Base-by-base conservation (phyloP, 2,888 invertebrate species). In the Acrocera orbiculus region DNA sequence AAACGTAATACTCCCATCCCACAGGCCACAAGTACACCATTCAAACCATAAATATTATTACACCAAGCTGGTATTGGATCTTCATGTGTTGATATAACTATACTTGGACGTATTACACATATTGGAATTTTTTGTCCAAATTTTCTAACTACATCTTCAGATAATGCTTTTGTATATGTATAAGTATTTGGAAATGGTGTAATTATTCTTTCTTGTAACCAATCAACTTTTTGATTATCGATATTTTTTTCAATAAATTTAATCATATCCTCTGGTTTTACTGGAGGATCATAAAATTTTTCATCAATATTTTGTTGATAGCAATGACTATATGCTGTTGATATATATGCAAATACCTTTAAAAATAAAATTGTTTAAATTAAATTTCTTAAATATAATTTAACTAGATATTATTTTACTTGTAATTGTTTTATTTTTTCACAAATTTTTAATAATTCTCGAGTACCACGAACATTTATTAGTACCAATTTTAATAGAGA, bases 141-240 rank as follows among this genome's bases (percentile, higher is more conserved):
- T 22, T 40, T 37, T 14, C 46, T 34, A 2, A 50, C 43, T 7
- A 50, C 7, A 19, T 46, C 46, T 34, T 50, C 50, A 4, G 47
- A 43, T 7, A 50, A 37, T 4, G 47, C 38, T 27, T 50, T 50
- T 3, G 48, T 42, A 26, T 40, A 50, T 5, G 43, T 43, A 34
- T 50, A 49, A 0, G 48, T 47, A 24, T 49, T 50, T 2, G 46
- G 46, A 47, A 47, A 49, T 11, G 48, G 48, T 8, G 19, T 25
- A 9, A 47, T 46, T 9, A 50, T 42, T n/a, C 32, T 26, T 9
- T 45, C 40, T 2, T 47, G 44, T 4, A 47, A 3, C 11, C 35
- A 36, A 14, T 44, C 37, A 10, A 45, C 19, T 9, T 34, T 35
- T 6, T 40, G 38, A 6, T 7, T 23, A 7, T 33, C 23, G 2